Percentiles rank a stretch among this genome's conserved stretches.
phyloP scores from a whole-genome alignment of 1,140 invertebrate species.

The Formica selysi region DNA sequence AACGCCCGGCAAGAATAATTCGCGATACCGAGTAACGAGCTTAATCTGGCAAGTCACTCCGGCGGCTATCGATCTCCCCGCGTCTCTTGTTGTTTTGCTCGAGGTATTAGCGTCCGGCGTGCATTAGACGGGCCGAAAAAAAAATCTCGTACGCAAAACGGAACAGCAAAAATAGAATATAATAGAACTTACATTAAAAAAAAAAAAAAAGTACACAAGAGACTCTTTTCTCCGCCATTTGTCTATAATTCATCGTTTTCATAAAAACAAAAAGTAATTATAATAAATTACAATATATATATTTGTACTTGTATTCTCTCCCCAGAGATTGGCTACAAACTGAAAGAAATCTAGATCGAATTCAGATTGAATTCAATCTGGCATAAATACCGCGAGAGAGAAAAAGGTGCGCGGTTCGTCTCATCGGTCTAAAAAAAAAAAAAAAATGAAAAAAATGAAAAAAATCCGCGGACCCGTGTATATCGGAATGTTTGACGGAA shows the following conservation, averaged over 20 bases:
- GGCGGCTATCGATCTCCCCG: slow-evolving; percentile 34
- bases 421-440: slow-evolving; percentile 8
- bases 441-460: not conserved
- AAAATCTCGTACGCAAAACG: not conserved
- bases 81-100: not conserved
- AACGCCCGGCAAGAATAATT: slow-evolving; percentile 57
- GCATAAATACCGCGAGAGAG: not conserved
- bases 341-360: not conserved
- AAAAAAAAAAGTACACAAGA: too few species aligned
- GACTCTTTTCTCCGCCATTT: too few species aligned
- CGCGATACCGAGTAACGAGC: slow-evolving; percentile 58
- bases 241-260: not conserved
- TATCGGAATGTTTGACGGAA: slow-evolving; percentile 55
- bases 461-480: not conserved
- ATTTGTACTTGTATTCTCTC: too few species aligned
- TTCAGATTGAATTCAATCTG: not conserved
- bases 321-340: too few species aligned
- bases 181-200: too few species aligned
- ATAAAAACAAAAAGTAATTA: not conserved
- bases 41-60: slow-evolving; percentile 61
- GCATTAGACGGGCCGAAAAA: slow-evolving; percentile 10
- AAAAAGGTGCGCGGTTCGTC: not conserved
- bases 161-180: not conserved
- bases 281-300: not conserved
- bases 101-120: slow-evolving; percentile 15